These are phyloP conservation scores for mouse (Mus musculus) DNA, from an alignment of 2,113 vertebrate species.

Conservation along the genomic window DNA sequence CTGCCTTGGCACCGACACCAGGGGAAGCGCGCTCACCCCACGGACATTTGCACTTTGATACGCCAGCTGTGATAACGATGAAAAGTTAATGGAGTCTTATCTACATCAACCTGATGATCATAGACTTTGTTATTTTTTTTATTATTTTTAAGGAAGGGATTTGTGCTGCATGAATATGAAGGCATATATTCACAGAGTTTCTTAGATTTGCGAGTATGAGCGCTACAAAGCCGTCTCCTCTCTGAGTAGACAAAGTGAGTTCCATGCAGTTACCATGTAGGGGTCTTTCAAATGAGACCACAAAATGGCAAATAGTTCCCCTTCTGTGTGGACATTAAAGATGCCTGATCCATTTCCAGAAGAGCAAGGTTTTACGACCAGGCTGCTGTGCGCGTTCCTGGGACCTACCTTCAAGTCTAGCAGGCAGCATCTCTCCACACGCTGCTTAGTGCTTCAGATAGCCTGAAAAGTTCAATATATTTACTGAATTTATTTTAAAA, in stretches of 20 bases:
- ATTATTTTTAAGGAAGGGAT: conserved; percentile 75
- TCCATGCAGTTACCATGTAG: conserved; percentile 83
- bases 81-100: conserved; percentile 74
- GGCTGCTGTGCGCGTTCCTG: conserved; percentile 60
- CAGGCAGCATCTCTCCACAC: conserved; percentile 65
- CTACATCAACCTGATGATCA: conserved; percentile 72
- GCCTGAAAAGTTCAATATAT: conserved; percentile 73
- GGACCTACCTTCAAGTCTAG: conserved; percentile 71
- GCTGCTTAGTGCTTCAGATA: conserved; percentile 56
- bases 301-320: conserved; percentile 75
- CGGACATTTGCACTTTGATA: conserved; percentile 53
- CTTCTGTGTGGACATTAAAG: conserved; percentile 80
- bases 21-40: conserved; percentile 39
- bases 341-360: conserved; percentile 69
- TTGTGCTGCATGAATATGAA: conserved; percentile 64
- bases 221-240: conserved; percentile 73
- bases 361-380: conserved; percentile 70
- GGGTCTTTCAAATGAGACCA: conserved; percentile 84
- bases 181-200: conserved; percentile 72
- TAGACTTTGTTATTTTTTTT: conserved; percentile 70
- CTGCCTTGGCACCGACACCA: conserved; percentile 32
- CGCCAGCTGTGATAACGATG: conserved; percentile 66
- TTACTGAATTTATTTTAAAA: conserved; percentile 76
- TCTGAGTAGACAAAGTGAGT: conserved; percentile 81
- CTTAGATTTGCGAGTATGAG: conserved; percentile 71